Conservation (phyloP, 2,113 vertebrate genomes). For the Lycaon pictus region DNA sequence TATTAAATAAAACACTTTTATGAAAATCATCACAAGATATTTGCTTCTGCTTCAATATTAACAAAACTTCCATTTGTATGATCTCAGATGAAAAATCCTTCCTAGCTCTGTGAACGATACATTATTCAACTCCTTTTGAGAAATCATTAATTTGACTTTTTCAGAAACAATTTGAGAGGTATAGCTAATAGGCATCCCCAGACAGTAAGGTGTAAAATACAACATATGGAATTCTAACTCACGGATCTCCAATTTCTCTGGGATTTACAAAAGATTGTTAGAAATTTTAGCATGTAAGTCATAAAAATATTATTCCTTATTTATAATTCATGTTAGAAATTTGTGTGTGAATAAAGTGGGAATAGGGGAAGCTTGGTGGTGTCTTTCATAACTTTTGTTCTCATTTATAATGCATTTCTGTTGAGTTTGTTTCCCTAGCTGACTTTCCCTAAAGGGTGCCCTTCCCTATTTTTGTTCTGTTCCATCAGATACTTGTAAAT, state of each 20-base stretch:
- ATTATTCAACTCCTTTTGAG: constrained; percentile 32
- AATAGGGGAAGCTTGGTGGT: background rate
- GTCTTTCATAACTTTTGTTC: background rate
- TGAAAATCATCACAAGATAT: background rate
- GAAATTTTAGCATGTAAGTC: background rate
- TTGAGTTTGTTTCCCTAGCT: constrained; percentile 46
- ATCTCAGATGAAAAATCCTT: constrained; percentile 15
- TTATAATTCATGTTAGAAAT: constrained; percentile 65
- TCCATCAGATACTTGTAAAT: constrained; percentile 59
- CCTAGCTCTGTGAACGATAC: background rate
- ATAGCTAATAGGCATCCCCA: background rate
- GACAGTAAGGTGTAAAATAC: background rate
- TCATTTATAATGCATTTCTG: constrained; percentile 44
- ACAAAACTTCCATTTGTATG: constrained; percentile 13
- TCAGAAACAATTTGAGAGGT: background rate
- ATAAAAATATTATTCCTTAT: constrained; percentile 61
- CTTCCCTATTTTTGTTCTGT: constrained; percentile 54
- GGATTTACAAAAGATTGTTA: background rate
- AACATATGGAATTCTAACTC: background rate
- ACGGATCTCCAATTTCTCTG: constrained; percentile 1
- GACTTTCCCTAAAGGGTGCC: background rate
- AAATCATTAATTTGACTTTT: constrained; percentile 48
- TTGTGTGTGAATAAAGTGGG: constrained; percentile 24
- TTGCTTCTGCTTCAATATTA: constrained; percentile 19
- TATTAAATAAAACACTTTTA: constrained; percentile 40